phyloP scores from a whole-genome alignment of 2,113 vertebrate species.

The Sarotherodon lohbergeri region DNA sequence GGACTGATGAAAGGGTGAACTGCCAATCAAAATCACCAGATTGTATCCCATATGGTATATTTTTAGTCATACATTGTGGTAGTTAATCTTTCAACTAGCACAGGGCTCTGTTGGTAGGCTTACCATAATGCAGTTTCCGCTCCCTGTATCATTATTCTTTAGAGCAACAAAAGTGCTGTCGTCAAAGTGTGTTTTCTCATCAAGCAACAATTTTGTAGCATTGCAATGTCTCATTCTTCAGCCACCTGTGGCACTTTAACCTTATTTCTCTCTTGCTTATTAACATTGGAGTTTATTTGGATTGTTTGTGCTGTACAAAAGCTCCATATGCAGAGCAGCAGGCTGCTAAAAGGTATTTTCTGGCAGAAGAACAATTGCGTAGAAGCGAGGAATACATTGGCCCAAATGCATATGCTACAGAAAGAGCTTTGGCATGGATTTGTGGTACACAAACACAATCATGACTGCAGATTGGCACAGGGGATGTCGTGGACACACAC shows the following conservation, averaged over 20 bases:
- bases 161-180: neutral
- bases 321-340: neutral
- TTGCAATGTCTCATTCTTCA: neutral
- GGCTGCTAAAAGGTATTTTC: neutral
- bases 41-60: neutral
- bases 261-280: neutral
- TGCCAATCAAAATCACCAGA: neutral
- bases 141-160: neutral
- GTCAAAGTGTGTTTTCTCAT: neutral
- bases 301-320: neutral
- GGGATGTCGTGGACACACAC: neutral
- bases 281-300: neutral
- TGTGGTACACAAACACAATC: conserved; percentile 31
- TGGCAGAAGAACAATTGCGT: neutral
- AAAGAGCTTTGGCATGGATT: conserved; percentile 21
- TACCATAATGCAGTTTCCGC: neutral
- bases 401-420: neutral
- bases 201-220: neutral
- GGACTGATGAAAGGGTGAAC: neutral
- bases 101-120: neutral
- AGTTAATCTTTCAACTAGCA: neutral
- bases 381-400: neutral
- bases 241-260: neutral
- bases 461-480: conserved; percentile 20
- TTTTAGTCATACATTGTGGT: neutral